Percentiles rank a stretch among this genome's conserved stretches.
Conservation (phyloP, 2,888 invertebrate genomes). For the Parnassius glacialis region DNA sequence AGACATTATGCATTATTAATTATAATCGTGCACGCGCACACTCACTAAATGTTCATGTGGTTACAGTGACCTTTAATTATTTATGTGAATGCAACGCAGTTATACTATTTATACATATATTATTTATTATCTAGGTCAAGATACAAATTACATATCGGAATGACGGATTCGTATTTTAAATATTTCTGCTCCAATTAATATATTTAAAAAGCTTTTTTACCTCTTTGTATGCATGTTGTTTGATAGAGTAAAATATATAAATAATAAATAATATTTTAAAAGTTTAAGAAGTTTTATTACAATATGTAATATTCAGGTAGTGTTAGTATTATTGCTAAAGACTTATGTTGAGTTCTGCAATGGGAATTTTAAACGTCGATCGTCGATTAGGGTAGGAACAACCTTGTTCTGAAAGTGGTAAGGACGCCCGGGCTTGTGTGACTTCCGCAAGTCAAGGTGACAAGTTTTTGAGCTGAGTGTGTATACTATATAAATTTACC, state of each 20-base stretch:
- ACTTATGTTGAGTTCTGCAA: constrained; percentile 4
- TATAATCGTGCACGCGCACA: constrained; percentile 7
- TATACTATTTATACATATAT: constrained; percentile 22
- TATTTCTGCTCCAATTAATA: constrained; percentile 9
- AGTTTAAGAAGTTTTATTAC: constrained; percentile 11
- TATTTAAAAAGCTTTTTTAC: background rate
- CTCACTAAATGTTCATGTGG: constrained; percentile 11
- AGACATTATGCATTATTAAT: constrained; percentile 9
- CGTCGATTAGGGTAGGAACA: constrained; percentile 41
- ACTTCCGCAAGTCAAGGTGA: constrained; percentile 74
- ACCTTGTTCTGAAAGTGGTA: constrained; percentile 59
- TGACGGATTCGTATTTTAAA: constrained; percentile 15
- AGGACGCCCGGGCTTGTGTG: constrained; percentile 55
- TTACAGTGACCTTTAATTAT: constrained; percentile 22
- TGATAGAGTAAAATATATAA: background rate
- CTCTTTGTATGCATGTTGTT: no score
- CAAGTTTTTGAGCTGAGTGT: constrained; percentile 34
- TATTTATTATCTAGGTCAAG: constrained; percentile 25
- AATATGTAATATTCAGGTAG: constrained; percentile 2
- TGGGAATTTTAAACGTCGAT: constrained; percentile 20
- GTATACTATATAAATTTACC: constrained; percentile 18
- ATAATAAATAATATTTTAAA: background rate
- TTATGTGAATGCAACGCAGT: constrained; percentile 21
- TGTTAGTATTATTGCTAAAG: constrained; percentile 2
- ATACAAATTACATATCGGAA: constrained; percentile 15